phyloP scores from a whole-genome alignment of 1,140 invertebrate species.

The Ylistrum balloti region DNA sequence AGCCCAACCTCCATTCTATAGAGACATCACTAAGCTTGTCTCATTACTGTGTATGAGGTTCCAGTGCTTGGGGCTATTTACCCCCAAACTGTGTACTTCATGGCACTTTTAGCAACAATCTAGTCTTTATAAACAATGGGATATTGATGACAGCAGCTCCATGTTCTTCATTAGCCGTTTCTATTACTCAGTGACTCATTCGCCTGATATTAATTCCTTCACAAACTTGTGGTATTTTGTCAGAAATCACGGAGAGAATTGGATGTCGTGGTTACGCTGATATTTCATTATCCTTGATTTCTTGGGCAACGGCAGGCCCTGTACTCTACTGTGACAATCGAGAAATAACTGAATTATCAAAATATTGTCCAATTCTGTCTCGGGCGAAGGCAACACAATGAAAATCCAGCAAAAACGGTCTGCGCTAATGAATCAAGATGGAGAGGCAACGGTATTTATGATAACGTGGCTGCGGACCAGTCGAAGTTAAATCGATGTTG shows the following conservation, averaged over 20 bases:
- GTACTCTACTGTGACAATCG: constrained; percentile 37
- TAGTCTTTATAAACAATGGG: constrained; percentile 24
- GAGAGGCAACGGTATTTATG: constrained; percentile 20
- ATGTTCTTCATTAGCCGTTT: constrained; percentile 38
- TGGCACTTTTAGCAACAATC: constrained; percentile 29
- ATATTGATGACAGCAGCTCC: constrained; percentile 20
- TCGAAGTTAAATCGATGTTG: constrained; percentile 39
- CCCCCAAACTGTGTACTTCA: constrained; percentile 37
- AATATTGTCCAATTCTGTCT: constrained; percentile 39
- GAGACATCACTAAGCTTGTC: neutral
- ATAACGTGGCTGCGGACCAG: constrained; percentile 19
- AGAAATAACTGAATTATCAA: constrained; percentile 40
- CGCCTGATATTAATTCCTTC: constrained; percentile 33
- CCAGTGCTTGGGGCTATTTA: neutral
- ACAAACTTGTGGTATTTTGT: constrained; percentile 35
- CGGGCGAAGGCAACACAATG: constrained; percentile 22
- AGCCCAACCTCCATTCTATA: neutral
- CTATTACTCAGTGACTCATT: constrained; percentile 10
- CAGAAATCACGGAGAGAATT: constrained; percentile 33
- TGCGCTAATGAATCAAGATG: constrained; percentile 38
- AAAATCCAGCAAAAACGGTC: constrained; percentile 27
- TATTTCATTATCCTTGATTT: constrained; percentile 40
- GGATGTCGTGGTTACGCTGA: constrained; percentile 31
- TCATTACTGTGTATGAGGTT: constrained; percentile 27
- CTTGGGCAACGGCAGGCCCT: constrained; percentile 10